phyloP scores from a whole-genome alignment of 2,888 invertebrate species.

The Ethmia dodecea region DNA sequence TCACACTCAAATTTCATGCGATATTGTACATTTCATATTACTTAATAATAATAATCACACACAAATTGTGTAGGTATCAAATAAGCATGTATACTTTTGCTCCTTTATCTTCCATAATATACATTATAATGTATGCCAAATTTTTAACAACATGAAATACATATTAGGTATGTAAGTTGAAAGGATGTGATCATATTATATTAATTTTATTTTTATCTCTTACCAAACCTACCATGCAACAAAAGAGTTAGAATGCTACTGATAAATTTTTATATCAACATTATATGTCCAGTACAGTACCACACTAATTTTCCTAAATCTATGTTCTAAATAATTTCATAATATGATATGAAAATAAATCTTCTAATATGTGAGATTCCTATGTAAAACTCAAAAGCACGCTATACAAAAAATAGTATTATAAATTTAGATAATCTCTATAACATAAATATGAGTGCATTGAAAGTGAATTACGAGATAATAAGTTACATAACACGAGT shows the following conservation, averaged over 20 bases:
- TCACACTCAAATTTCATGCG: slow-evolving; percentile 49
- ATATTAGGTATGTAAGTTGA: slow-evolving; percentile 31
- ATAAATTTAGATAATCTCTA: too few relatives aligned
- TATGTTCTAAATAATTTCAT: slow-evolving; percentile 33
- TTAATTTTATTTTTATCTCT: slow-evolving; percentile 50
- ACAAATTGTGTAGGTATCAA: slow-evolving; percentile 42
- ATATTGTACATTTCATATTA: slow-evolving; percentile 45
- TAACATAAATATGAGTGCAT: too few relatives aligned
- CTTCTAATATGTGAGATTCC: slow-evolving; percentile 40
- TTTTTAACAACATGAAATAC: slow-evolving; percentile 54
- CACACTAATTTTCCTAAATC: slow-evolving; percentile 49
- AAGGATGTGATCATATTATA: slow-evolving; percentile 43
- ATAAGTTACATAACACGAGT: too few relatives aligned
- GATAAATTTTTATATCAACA: slow-evolving; percentile 53
- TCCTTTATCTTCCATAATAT: slow-evolving; percentile 54
- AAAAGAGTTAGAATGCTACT: slow-evolving; percentile 59
- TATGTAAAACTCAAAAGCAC: slow-evolving; percentile 22
- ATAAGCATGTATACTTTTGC: slow-evolving; percentile 48
- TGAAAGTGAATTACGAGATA: too few relatives aligned
- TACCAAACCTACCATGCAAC: slow-evolving; percentile 66
- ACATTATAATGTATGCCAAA: slow-evolving; percentile 57
- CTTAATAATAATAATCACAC: slow-evolving; percentile 33
- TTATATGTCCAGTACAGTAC: slow-evolving; percentile 52
- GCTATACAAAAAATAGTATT: slow-evolving; percentile 8
- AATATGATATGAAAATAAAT: slow-evolving; percentile 37